Percentiles rank a stretch among this genome's conserved stretches.
phyloP scores from a whole-genome alignment of 2,888 invertebrate genomes.

The Pardosa pseudoannulata region DNA sequence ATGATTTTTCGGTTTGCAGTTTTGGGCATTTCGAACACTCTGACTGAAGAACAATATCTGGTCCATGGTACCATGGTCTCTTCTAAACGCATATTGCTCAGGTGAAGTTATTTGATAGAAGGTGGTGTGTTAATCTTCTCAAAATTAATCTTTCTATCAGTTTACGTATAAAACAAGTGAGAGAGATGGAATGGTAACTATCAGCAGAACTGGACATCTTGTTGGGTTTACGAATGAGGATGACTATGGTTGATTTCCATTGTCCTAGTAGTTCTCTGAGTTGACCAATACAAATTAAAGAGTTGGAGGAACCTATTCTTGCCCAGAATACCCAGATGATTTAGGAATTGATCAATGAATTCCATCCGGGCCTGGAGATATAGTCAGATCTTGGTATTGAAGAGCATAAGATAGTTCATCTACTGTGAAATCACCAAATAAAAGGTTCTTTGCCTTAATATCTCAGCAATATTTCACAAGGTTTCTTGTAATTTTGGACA shows the following conservation, averaged over 20 bases:
- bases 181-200: neutral
- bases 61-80: neutral
- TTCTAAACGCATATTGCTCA: neutral
- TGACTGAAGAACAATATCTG: neutral
- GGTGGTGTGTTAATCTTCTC: neutral
- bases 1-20: conserved; percentile 3
- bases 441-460: no score
- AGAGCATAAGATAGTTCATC: no score
- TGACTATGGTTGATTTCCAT: neutral
- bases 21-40: neutral
- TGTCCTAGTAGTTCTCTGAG: neutral
- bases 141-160: neutral
- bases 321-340: neutral
- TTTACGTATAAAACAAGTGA: neutral
- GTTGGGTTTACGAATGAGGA: neutral
- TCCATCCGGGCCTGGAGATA: neutral
- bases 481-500: no score
- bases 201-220: neutral
- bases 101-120: neutral
- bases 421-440: no score
- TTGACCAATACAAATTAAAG: neutral
- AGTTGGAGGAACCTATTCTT: neutral
- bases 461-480: no score
- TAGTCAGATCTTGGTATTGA: conserved; percentile 1
- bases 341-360: neutral